phyloP scores from a whole-genome alignment of 2,888 invertebrate species.

The Agrochola litura region DNA sequence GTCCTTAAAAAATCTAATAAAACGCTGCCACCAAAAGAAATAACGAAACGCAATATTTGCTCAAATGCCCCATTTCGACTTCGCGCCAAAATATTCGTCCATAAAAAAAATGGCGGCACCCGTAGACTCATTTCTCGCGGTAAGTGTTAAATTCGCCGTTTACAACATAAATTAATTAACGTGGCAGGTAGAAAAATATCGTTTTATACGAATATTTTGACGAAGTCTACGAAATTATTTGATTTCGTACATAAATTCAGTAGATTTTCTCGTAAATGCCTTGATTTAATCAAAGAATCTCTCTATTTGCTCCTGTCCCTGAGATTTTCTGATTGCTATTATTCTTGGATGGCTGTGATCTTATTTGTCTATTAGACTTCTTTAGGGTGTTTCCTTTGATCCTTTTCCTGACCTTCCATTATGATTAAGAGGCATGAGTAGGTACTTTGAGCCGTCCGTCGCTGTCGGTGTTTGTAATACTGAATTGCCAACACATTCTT shows the following conservation, averaged over 20 bases:
- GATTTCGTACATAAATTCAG: conserved; percentile 22
- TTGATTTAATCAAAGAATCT: conserved; percentile 38
- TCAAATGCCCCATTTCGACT: conserved; percentile 35
- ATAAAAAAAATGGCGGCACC: conserved; percentile 44
- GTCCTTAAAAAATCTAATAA: conserved; percentile 44
- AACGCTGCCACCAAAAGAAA: conserved; percentile 24
- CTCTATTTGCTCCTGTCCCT: conserved; percentile 22
- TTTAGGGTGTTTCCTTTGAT: conserved; percentile 34
- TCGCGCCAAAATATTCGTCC: conserved; percentile 36
- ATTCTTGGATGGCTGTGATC: conserved; percentile 22
- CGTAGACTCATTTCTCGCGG: conserved; percentile 28
- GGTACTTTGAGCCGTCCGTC: background rate
- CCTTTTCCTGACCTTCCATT: conserved; percentile 21
- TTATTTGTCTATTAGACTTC: conserved; percentile 25
- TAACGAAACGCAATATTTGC: conserved; percentile 44
- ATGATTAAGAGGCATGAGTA: conserved; percentile 5
- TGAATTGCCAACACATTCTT: no score
- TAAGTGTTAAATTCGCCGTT: conserved; percentile 53
- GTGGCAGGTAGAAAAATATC: conserved; percentile 26
- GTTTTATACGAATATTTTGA: conserved; percentile 13
- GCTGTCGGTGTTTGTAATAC: background rate
- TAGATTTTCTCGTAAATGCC: conserved; percentile 23
- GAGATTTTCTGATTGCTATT: conserved; percentile 42
- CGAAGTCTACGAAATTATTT: conserved; percentile 21
- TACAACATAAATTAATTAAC: conserved; percentile 56